Conservation (phyloP, 2,888 invertebrate genomes). For the Phania funesta region DNA sequence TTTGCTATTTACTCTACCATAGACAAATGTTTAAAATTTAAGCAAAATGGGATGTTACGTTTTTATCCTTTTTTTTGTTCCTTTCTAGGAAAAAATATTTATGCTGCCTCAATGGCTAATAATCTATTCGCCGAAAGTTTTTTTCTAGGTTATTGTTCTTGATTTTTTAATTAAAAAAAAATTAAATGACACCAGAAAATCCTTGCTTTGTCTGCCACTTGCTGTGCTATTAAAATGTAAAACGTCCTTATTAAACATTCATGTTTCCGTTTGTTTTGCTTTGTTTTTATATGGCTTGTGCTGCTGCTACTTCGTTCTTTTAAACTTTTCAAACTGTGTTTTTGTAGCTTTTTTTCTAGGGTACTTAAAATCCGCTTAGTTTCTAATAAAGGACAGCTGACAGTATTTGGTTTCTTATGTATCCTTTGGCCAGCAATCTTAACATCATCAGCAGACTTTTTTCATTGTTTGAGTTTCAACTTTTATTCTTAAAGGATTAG, state of each 20-base stretch:
- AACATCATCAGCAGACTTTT: neutral
- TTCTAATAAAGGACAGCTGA: constrained; percentile 53
- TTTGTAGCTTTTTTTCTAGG: neutral
- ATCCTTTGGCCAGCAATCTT: constrained; percentile 12
- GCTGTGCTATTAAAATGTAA: constrained; percentile 56
- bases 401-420: constrained; percentile 7
- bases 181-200: constrained; percentile 8
- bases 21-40: constrained; percentile 13
- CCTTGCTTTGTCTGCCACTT: constrained; percentile 42
- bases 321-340: neutral
- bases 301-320: neutral
- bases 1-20: neutral
- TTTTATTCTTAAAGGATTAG: constrained; percentile 47
- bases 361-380: constrained; percentile 34
- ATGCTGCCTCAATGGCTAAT: constrained; percentile 26
- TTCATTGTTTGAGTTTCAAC: constrained; percentile 9
- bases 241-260: constrained; percentile 33
- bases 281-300: neutral
- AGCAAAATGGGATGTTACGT: neutral
- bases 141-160: neutral
- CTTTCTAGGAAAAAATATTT: constrained; percentile 3
- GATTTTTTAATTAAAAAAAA: neutral
- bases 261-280: neutral
- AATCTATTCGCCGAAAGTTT: neutral
- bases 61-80: neutral